phyloP scores from a whole-genome alignment of 2,797 vertebrate genomes.

The Sebastiscus tertius region DNA sequence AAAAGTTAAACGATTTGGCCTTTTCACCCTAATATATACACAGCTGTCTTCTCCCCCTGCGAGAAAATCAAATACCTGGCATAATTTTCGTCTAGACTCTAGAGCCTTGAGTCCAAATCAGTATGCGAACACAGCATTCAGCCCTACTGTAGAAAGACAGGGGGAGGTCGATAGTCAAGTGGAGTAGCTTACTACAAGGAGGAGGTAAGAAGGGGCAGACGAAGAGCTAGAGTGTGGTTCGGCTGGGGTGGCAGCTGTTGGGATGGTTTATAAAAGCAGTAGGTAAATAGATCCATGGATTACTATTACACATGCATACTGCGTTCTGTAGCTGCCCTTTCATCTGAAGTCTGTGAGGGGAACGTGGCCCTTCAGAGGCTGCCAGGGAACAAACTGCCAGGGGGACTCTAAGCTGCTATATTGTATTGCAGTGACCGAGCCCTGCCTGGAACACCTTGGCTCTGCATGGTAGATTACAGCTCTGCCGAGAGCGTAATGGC shows the following conservation, averaged over 20 bases:
- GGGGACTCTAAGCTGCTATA: conserved; percentile 22
- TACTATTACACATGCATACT: conserved; percentile 17
- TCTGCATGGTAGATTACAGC: conserved; percentile 50
- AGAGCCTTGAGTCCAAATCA: conserved; percentile 41
- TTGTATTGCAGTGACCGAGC: conserved; percentile 32
- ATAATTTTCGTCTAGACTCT: conserved; percentile 52
- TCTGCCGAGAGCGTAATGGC: conserved; percentile 38
- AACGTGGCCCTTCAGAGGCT: conserved; percentile 6
- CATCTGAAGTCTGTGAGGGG: conserved; percentile 8
- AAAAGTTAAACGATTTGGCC: conserved; percentile 47
- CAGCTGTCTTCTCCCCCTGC: conserved; percentile 32
- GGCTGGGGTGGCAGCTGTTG: conserved; percentile 26
- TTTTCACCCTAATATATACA: conserved; percentile 48
- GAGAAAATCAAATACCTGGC: conserved; percentile 48
- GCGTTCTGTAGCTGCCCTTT: conserved; percentile 5
- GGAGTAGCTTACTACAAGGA: conserved; percentile 66
- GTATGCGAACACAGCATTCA: conserved; percentile 48
- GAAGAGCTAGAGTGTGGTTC: not conserved
- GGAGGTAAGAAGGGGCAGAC: conserved; percentile 9
- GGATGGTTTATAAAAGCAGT: conserved; percentile 40
- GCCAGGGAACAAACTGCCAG: conserved; percentile 10
- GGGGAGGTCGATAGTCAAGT: conserved; percentile 40
- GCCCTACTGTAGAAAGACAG: conserved; percentile 20
- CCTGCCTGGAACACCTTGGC: conserved; percentile 31
- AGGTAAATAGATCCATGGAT: conserved; percentile 38